Evolutionary conservation across 2,888 invertebrate genomes (phyloP).

Genomic region (Nematopogon swammerdamellus): DNA sequence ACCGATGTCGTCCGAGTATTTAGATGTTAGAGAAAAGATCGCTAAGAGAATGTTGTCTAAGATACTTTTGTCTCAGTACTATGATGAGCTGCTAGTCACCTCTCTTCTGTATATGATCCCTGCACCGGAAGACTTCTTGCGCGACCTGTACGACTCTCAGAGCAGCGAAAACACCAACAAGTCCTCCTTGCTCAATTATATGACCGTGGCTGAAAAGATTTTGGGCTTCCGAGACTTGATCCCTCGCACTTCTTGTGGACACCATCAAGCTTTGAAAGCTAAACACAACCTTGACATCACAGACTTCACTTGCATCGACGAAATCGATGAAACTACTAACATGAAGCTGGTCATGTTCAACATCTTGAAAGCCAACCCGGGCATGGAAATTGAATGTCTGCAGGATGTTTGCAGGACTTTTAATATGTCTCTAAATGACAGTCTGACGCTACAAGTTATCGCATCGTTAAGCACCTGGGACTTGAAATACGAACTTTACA

Average conservation of each 20-base stretch:
- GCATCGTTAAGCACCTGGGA: slow-evolving; percentile 39
- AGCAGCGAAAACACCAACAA: not conserved
- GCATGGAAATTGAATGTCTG: slow-evolving; percentile 28
- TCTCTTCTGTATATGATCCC: not conserved
- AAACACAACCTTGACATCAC: slow-evolving; percentile 43
- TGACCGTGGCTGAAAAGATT: not conserved
- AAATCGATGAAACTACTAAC: slow-evolving; percentile 46
- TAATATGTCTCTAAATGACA: slow-evolving; percentile 35
- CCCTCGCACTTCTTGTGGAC: not conserved
- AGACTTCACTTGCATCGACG: slow-evolving; percentile 39
- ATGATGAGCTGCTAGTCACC: slow-evolving; percentile 36
- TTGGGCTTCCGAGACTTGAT: not conserved
- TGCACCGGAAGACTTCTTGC: not conserved
- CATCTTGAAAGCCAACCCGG: slow-evolving; percentile 33
- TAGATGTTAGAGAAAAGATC: slow-evolving; percentile 18
- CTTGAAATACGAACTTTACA: slow-evolving; percentile 31
- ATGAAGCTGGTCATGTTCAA: slow-evolving; percentile 42
- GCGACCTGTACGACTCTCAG: not conserved
- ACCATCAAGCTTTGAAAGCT: slow-evolving; percentile 25
- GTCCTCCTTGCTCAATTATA: not conserved
- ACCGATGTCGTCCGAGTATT: not conserved
- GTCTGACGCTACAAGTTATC: slow-evolving; percentile 38
- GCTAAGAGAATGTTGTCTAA: slow-evolving; percentile 29
- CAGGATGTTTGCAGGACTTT: slow-evolving; percentile 34
- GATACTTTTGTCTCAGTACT: slow-evolving; percentile 28